Base-by-base conservation (phyloP, 2,888 invertebrate genomes). In the Agrilus mali region DNA sequence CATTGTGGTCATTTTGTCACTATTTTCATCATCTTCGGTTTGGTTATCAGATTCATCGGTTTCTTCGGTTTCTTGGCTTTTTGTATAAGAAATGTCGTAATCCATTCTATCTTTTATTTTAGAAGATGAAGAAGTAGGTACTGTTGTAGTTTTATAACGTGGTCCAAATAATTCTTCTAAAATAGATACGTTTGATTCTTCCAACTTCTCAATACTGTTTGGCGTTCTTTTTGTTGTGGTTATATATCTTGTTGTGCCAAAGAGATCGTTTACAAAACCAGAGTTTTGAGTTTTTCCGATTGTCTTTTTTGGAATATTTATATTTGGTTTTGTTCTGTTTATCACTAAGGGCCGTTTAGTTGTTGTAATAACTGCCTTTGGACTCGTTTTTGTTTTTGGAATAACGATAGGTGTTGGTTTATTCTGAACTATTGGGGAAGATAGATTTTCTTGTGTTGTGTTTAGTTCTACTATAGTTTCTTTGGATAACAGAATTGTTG, bases 91-190 rank as follows among this genome's bases (percentile, higher is more conserved):
- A 10, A 27, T 27, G 10, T 27, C 27, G 27, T 38, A 22, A 17
- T 38, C 35, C 31, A 63, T 58, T 34, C 61, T 61, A 33, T 63
- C 59, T 13, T 55, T 46, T 48, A 51, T 37, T 47, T 50, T 44
- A 6, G 50, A 36, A 31, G 47, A 43, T 15, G 32, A 42, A 7
- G 36, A 13, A 34, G 13, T 33, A 12, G 17, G 14, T 13, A 20
- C 12, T 38, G 15, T 44, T 33, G 41, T 17, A 17, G 27, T 27
- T 36, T 10, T 38, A 10, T 7, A 7, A 5, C n/a, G 4, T 43
- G 17, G 22, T 39, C 16, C 16, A 7, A 35, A 14, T 16, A 37
- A 13, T 12, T 32, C 16, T 32, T 22, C 38, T 17, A 32, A 10
- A 32, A 37, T 16, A 13, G 7, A 16, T 15, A 20, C 37, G 13